These are phyloP conservation scores for Platichthys stellatus DNA, from an alignment of 2,113 vertebrate species.

Conservation along the genomic window DNA sequence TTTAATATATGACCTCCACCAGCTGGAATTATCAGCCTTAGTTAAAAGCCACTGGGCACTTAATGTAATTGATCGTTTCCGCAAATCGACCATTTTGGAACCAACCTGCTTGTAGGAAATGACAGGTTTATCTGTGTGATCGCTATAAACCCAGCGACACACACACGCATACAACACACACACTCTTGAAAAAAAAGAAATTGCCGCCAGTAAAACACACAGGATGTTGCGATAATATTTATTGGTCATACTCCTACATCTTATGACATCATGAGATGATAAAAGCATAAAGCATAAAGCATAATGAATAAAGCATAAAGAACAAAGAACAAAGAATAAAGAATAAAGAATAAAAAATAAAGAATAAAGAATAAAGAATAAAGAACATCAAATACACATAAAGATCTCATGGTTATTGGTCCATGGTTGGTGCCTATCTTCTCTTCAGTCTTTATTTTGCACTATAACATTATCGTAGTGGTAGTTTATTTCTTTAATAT, in stretches of 20 bases:
- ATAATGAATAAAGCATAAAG: no score
- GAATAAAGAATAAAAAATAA: no score
- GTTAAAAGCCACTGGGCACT: slow-evolving; percentile 67
- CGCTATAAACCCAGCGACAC: slow-evolving; percentile 3
- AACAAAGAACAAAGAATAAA: not conserved
- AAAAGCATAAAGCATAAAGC: not conserved
- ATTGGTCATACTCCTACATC: slow-evolving; percentile 44
- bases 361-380: no score
- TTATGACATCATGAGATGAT: not conserved
- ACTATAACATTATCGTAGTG: not conserved
- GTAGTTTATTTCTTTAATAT: not conserved
- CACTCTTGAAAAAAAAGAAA: not conserved
- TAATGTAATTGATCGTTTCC: slow-evolving; percentile 65
- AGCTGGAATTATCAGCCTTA: slow-evolving; percentile 40
- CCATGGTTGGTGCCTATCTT: not conserved
- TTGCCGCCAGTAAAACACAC: slow-evolving; percentile 38
- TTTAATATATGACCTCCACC: slow-evolving; percentile 58
- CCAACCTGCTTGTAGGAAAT: slow-evolving; percentile 41
- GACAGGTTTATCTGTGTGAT: slow-evolving; percentile 30
- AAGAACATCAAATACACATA: not conserved
- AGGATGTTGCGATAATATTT: slow-evolving; percentile 46
- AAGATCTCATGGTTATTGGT: not conserved
- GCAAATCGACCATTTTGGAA: slow-evolving; percentile 55
- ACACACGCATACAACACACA: not conserved
- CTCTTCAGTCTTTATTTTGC: not conserved